Percentiles rank a stretch among this genome's conserved stretches.
Conservation (phyloP, 2,113 vertebrate genomes). For the Dipodomys merriami region DNA sequence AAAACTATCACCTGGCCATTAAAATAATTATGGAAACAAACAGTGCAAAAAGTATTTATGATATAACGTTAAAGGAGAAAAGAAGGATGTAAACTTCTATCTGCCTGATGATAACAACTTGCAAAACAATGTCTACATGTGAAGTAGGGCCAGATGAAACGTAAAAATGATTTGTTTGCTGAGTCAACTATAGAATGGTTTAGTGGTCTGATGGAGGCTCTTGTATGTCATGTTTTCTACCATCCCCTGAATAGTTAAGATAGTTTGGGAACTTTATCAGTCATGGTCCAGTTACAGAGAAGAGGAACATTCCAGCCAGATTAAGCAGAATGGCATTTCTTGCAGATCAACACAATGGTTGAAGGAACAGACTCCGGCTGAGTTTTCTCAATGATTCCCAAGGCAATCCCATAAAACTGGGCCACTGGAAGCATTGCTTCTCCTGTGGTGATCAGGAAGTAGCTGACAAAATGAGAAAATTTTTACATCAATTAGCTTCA, state of each 20-base stretch:
- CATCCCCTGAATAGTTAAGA: neutral
- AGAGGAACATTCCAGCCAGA: neutral
- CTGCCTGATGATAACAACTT: neutral
- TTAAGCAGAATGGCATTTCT: neutral
- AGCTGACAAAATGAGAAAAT: neutral
- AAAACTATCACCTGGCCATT: conserved; percentile 8
- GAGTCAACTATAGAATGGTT: neutral
- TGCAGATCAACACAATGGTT: neutral
- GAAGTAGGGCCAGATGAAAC: neutral
- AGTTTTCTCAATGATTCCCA: conserved; percentile 23
- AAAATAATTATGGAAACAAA: conserved; percentile 60
- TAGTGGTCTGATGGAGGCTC: neutral
- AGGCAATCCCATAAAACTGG: neutral
- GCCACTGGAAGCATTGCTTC: neutral
- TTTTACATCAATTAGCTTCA: neutral
- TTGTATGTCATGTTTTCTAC: neutral
- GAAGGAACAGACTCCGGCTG: neutral
- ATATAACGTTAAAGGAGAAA: conserved; percentile 39
- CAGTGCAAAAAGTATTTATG: conserved; percentile 38
- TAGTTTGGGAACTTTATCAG: conserved; percentile 9
- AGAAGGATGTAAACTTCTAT: conserved; percentile 1
- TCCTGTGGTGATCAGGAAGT: neutral
- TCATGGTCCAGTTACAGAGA: conserved; percentile 1
- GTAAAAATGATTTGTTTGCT: conserved; percentile 14
- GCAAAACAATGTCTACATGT: neutral